These are phyloP conservation scores for Tichodroma muraria DNA, from an alignment of 2,113 vertebrate species.

Conservation along the genomic window DNA sequence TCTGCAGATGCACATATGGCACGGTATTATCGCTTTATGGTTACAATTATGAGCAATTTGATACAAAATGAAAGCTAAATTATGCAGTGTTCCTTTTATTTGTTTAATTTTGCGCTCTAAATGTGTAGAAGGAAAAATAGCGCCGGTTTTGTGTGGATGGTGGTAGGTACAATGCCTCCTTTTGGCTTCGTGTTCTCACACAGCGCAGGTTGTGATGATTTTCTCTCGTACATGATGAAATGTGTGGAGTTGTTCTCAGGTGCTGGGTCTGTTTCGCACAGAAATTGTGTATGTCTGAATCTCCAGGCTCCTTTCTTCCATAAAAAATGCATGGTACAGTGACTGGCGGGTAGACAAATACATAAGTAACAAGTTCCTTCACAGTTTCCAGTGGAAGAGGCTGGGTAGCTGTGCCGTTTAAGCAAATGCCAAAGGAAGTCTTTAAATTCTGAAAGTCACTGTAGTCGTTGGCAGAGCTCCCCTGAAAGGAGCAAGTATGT, in stretches of 20 bases:
- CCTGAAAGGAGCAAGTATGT: background rate
- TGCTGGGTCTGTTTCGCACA: background rate
- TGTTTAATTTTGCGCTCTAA: conserved; percentile 75
- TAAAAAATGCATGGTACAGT: background rate
- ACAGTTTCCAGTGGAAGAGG: conserved; percentile 4
- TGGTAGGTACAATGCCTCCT: background rate
- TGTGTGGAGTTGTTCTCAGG: background rate
- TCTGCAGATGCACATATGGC: conserved; percentile 72
- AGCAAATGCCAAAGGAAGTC: conserved; percentile 20
- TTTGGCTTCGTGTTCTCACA: background rate
- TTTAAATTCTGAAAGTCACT: background rate
- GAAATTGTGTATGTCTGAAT: background rate
- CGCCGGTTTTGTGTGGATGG: conserved; percentile 10
- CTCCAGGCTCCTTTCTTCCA: background rate
- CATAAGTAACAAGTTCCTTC: conserved; percentile 4
- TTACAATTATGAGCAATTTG: conserved; percentile 80
- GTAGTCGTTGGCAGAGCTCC: background rate
- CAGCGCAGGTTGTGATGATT: conserved; percentile 5
- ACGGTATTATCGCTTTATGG: conserved; percentile 77
- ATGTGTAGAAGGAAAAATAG: conserved; percentile 61
- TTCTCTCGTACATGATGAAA: conserved; percentile 9
- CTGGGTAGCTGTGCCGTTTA: background rate
- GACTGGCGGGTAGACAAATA: background rate
- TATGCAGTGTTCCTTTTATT: conserved; percentile 74
- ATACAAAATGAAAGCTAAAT: conserved; percentile 76